Conservation (phyloP, 92 coral and sea anemone genomes). For the Phenganax marumi region DNA sequence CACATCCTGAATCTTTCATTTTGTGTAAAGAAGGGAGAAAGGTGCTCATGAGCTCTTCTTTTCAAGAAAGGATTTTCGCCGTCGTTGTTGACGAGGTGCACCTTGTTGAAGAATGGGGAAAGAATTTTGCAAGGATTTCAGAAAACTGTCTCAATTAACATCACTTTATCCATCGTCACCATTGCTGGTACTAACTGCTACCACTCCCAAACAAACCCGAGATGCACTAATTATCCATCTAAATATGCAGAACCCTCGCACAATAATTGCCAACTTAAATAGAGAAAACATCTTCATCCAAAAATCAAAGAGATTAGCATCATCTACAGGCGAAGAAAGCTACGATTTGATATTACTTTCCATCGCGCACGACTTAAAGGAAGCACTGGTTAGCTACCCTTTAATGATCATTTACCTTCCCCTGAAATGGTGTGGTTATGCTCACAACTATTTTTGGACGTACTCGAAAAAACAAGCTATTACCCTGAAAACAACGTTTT, state of each 20-base stretch:
- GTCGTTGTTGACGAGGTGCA: constrained; percentile 53
- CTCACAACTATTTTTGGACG: constrained; percentile 43
- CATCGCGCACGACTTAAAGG: constrained; percentile 44
- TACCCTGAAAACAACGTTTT: background rate
- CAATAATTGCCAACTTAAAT: constrained; percentile 1
- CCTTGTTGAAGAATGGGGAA: constrained; percentile 56
- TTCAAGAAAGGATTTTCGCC: constrained; percentile 29
- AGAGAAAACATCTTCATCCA: constrained; percentile 9
- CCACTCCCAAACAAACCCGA: constrained; percentile 45
- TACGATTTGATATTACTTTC: constrained; percentile 31
- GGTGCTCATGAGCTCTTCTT: constrained; percentile 15
- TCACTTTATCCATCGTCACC: constrained; percentile 42
- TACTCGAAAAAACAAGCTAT: constrained; percentile 24
- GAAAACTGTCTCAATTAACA: constrained; percentile 48
- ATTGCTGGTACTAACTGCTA: constrained; percentile 51
- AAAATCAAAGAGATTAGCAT: constrained; percentile 42
- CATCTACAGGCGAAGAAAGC: constrained; percentile 47
- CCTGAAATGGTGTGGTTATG: constrained; percentile 61
- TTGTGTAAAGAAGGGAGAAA: constrained; percentile 53
- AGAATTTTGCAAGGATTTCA: constrained; percentile 45
- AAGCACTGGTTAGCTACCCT: constrained; percentile 16
- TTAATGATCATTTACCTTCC: constrained; percentile 39
- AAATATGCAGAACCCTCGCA: constrained; percentile 35
- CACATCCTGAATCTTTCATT: constrained; percentile 58
- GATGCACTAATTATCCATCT: constrained; percentile 33